Base-by-base conservation (phyloP, 1,140 invertebrate species). In the Drosophila jambulina region DNA sequence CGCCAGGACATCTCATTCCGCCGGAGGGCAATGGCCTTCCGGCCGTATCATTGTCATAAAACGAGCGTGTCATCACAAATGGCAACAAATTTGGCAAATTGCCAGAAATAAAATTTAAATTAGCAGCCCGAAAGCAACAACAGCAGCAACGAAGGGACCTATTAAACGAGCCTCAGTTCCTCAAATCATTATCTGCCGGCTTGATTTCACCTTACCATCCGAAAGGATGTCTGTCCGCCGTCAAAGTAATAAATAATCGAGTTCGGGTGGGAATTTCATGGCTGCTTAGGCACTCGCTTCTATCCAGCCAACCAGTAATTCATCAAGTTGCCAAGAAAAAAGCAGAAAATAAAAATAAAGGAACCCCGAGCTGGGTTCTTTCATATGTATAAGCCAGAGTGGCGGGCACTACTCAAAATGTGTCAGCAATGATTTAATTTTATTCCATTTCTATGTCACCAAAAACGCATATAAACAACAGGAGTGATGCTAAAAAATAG, bases 61-160 rank as follows among this genome's bases (percentile, higher is more conserved):
- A 90, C 56, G 78, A 85, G 85, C 85, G 82, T 80, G 85, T 85
- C 85, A 85, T 91, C 85, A 77, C 82, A 90, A 90, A 90, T 82
- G 82, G 85, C 85, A 88, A 88, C 85, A 85, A 88, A 88, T 90
- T 90, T 88, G 65, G 62, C 86, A 90, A 90, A 90, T 90, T 90
- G 85, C 85, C 81, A 80, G 78, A 91, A 90, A 90, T 90, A 90
- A 90, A 90, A 90, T 90, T 85, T 90, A 90, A 90, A 90, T 90
- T 90, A 90, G 86, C 85, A 85, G 67, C 74, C 43, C 27, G 32
- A 46, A 23, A 40, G n/a, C 19, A 36, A 17, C 21, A 56, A 21
- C 49, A 53, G 4, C 27, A 53, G 9, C 43, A 77, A 68, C 53
- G 63, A 53, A 59, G 70, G 53, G 57, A 56, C 65, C 83, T 71